Base-by-base conservation (phyloP, 2,797 vertebrate genomes). In the Sebastes hopkinsi region DNA sequence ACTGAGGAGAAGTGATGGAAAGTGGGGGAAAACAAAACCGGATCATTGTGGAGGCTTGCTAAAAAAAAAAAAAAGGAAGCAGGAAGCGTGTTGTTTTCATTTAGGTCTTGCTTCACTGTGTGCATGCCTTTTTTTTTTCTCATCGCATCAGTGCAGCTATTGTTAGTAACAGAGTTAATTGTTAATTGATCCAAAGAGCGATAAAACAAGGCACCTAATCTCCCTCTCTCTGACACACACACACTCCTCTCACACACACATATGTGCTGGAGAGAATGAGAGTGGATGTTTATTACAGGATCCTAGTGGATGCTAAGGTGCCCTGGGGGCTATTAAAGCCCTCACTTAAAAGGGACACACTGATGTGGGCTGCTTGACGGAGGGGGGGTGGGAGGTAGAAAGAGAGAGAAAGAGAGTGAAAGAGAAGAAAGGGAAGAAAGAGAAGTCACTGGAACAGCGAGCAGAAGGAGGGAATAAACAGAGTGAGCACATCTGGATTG, bases 401-500 rank as follows among this genome's bases (percentile, higher is more conserved):
- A 80, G 50, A 67, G 42, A 67, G 74, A 71, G 42, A 70, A 72
- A 69, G 59, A 50, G 56, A 61, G 55, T 29, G 22, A 70, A 55
- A 61, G 71, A 70, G 25, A 68, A 77, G 74, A 71, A 79, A 79
- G 66, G 71, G 55, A 76, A 83, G 77, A 91, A 87, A 88, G 79
- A 88, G 76, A 84, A 92, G 83, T 87, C 83, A 77, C 82, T 87
- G 81, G 88, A 91, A 83, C 82, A 16, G 77, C 12, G 62, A 85
- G 87, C 81, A 82, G 83, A 87, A 90, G 80, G 85, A 88, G 80
- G 87, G 89, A 84, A 85, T 85, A 92, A 92, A 91, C 84, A 82
- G 81, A 82, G 84, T 72, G 88, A 87, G 91, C 92, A 95, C 95
- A 96, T 96, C 96, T 96, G 95, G 95, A 95, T 94, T 81, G 90